Conservation (phyloP, 2,113 vertebrate genomes). For the Platycercus adscitus region DNA sequence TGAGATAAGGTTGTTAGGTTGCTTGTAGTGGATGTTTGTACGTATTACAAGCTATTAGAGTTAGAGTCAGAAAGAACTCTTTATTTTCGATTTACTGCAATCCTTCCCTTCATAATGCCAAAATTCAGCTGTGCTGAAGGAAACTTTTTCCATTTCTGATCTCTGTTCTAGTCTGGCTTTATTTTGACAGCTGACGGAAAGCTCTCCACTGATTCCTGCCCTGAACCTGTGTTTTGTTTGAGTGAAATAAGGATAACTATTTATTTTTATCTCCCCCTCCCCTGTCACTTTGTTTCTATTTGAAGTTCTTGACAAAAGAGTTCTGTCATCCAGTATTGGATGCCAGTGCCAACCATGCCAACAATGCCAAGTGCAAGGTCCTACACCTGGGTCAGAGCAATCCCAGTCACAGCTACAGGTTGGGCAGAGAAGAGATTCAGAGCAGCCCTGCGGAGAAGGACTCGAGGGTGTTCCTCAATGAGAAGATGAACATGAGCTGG, state of each 20-base stretch:
- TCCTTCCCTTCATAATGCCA: not conserved
- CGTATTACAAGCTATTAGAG: not conserved
- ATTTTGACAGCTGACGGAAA: not conserved
- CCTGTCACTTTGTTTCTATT: not conserved
- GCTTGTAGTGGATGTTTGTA: not conserved
- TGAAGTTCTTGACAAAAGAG: not conserved
- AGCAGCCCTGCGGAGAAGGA: no score
- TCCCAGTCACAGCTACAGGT: no score
- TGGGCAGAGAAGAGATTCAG: no score
- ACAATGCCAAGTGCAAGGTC: no score
- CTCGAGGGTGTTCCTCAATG: no score
- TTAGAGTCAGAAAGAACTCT: not conserved
- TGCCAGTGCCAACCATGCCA: no score
- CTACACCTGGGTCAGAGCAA: no score
- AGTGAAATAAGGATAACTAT: not conserved
- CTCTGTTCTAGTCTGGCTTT: not conserved
- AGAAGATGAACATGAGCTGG: no score
- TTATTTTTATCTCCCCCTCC: not conserved
- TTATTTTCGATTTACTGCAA: not conserved
- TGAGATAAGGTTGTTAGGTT: constrained; percentile 2
- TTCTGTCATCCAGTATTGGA: not conserved
- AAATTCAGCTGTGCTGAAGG: not conserved
- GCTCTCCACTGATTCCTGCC: not conserved
- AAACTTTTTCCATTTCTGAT: constrained; percentile 30
- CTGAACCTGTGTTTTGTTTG: not conserved